Base-by-base conservation (phyloP, 1,140 invertebrate species). In the Chelonus insularis region DNA sequence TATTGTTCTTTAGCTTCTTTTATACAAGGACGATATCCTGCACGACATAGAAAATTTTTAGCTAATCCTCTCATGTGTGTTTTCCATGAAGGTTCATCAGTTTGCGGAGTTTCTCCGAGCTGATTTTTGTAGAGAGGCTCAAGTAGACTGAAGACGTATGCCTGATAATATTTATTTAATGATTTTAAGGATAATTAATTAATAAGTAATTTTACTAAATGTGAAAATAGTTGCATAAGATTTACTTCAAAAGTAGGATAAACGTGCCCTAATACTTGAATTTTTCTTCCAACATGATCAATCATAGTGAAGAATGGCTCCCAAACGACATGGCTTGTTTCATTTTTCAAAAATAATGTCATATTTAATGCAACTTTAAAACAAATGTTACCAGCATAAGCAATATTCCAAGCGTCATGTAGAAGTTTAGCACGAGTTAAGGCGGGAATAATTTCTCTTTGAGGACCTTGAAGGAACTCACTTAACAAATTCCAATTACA, bases 401-500 rank as follows among this genome's bases (percentile, higher is more conserved):
- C 90, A 5, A 92, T 76, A 72, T 91, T 91, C 87, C 90, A 89
- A 0, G 90, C 86, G 67, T 92, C 91, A 63, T 92, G 90, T 1
- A 92, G 73, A 0, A 92, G 74, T 75, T 92, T 91, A 0, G 89
- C 89, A 57, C 90, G 82, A 0, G 89, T 90, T 55, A 87, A 82
- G 4, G 86, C 84, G 0, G 91, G 88, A 58, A 95, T 90, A 2
- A 68, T 73, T 1, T 55, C 86, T 72, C 70, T 85, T 62, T 50
- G 80, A 68, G 47, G 83, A 67, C 41, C 82, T 80, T 84, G 83
- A 2, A 93, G 74, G 70, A 83, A 91, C 1, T 84, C 70, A 0
- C 86, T 83, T 1, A 94, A 71, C 63, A 91, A 83, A 62, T 87
- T 84, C 92, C 92, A 94, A 70, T 93, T 93, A n/a, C 83, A 72